Conservation (phyloP, 2,888 invertebrate species). For the Plagodis pulveraria region DNA sequence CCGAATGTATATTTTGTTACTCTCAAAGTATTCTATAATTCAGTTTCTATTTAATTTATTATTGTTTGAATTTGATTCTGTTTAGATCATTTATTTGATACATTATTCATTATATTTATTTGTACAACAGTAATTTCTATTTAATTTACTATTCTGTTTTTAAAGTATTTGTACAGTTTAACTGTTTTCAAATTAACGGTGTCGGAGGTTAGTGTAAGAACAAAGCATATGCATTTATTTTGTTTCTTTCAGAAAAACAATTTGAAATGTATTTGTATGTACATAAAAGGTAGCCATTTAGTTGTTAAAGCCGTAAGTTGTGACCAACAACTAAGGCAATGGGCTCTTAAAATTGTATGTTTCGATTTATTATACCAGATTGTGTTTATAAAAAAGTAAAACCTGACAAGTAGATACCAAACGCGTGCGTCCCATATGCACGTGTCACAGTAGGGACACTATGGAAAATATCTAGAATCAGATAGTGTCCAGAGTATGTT, state of each 20-base stretch:
- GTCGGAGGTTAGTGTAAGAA: no score
- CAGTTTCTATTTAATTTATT: conserved; percentile 31
- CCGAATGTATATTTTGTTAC: conserved; percentile 26
- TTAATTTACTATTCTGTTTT: conserved; percentile 39
- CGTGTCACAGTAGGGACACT: no score
- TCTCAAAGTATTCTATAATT: conserved; percentile 32
- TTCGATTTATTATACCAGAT: no score
- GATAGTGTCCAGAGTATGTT: no score
- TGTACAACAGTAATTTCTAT: conserved; percentile 26
- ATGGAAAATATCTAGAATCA: no score
- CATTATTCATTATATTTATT: conserved; percentile 6
- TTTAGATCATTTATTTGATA: conserved; percentile 23
- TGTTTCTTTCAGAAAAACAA: neutral
- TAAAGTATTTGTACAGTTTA: conserved; percentile 62
- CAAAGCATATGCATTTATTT: neutral
- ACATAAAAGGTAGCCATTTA: neutral
- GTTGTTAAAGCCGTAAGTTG: neutral
- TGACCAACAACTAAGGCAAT: no score
- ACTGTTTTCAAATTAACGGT: conserved; percentile 28
- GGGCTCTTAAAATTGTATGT: no score
- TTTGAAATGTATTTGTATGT: neutral
- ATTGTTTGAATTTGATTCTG: conserved; percentile 36
- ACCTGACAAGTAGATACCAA: no score
- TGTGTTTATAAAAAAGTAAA: no score
- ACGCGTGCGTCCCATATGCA: no score